Base-by-base conservation (phyloP, 2,888 invertebrate species). In the Tribolium freemani region DNA sequence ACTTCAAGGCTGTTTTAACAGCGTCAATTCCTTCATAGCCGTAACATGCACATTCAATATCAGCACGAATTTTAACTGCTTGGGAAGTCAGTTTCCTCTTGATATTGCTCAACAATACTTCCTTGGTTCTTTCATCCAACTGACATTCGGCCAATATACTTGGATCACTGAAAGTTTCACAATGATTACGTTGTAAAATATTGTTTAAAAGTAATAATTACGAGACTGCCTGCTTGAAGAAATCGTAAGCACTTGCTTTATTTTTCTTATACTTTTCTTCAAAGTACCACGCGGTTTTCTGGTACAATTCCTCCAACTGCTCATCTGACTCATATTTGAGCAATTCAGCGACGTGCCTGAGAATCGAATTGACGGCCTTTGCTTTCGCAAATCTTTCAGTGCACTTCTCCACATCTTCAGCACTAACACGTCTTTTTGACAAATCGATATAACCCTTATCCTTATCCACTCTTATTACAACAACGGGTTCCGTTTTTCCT, bases 371-470 rank as follows among this genome's bases (percentile, higher is more conserved):
- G 0, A 98, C 98, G 9, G 98, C 97, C 88, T 98, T 98, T 0
- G 98, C 98, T 88, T 98, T 99, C 2, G 99, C 96, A 88, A 96
- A 99, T 83, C 99, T 92, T 85, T 99, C 99, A 82, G 98, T 99
- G 87, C 99, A 99, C 86, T 97, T 97, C 82, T 97, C 95, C 71
- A 99, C 95, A 87, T 99, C 99, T 87, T 99, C 99, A 0, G 96
- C 94, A 0, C 98, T 98, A 0, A 99, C 99, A 87, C 99, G 92
- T 86, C 99, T 92, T 88, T 99, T 99, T 75, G 99, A 99, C 81
- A 99, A 91, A 91, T 99, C 99, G 86, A 99, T 99, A 87, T 99
- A 99, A 92, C 99, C 99, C 91, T 99, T 99, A 83, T 99, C 98
- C 90, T 98, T 98, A 87, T 99, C 99, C 16, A 99, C 99, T 88